A percentile compares a stretch with the other conserved stretches of the same genome.
Evolutionary conservation across 2,113 vertebrate genomes (phyloP).

Genomic region (Channa maculata): DNA sequence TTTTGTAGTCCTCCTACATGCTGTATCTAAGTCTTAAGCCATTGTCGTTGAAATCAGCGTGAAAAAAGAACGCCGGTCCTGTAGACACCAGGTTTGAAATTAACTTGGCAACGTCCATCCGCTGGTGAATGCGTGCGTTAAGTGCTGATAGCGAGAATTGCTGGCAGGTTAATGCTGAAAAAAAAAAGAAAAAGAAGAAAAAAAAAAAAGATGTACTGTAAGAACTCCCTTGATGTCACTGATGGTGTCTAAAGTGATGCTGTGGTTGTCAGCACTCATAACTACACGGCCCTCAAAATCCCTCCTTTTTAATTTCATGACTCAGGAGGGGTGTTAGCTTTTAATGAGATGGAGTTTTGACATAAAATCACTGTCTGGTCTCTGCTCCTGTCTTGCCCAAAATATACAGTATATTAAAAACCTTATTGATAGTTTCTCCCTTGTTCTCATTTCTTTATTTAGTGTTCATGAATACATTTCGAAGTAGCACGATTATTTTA

Average conservation of each 20-base stretch:
- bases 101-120: conserved; percentile 36
- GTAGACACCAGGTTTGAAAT: conserved; percentile 48
- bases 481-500: conserved; percentile 20
- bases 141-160: conserved; percentile 16
- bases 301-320: conserved; percentile 22
- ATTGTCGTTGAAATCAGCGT: conserved; percentile 38
- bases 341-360: conserved; percentile 32
- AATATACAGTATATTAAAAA: not conserved
- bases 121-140: not conserved
- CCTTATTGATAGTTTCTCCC: not conserved
- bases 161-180: not conserved
- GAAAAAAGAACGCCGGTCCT: conserved; percentile 32
- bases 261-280: not conserved
- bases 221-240: conserved; percentile 12
- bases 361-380: conserved; percentile 13
- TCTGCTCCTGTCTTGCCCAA: conserved; percentile 5
- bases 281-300: conserved; percentile 2
- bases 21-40: conserved; percentile 13
- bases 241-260: conserved; percentile 10
- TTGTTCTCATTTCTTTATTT: conserved; percentile 34
- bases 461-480: conserved; percentile 29
- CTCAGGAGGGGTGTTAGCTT: conserved; percentile 37
- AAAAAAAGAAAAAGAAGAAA: not conserved
- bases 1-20: conserved; percentile 52
- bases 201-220: not conserved